Percentiles rank a stretch among this genome's conserved stretches.
These are phyloP conservation scores for Helicoverpa zea DNA, from an alignment of 1,140 invertebrate species.

Conservation along the genomic window DNA sequence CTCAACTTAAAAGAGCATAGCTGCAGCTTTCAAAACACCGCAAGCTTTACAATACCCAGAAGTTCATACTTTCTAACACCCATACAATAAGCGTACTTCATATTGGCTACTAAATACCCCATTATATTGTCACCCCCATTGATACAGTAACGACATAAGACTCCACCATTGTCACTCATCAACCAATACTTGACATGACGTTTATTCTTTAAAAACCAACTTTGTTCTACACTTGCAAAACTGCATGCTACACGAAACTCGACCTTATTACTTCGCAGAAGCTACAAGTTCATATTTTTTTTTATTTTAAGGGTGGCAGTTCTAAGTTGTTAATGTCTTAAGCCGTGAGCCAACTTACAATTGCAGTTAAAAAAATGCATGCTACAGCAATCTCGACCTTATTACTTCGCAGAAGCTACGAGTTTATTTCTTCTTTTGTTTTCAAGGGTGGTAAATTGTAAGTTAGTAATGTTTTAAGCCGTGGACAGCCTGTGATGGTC, in stretches of 20 bases:
- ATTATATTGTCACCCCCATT: constrained; percentile 33
- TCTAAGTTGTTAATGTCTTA: constrained; percentile 6
- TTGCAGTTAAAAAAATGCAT: neutral
- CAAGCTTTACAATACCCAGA: neutral
- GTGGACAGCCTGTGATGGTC: constrained; percentile 40
- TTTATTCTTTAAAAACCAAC: constrained; percentile 37
- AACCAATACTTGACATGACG: constrained; percentile 36
- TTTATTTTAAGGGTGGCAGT: neutral
- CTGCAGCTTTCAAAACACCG: neutral
- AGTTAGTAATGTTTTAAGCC: constrained; percentile 4
- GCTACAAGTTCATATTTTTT: too few relatives aligned
- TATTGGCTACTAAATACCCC: constrained; percentile 38
- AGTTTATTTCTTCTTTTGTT: neutral
- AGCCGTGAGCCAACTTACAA: neutral
- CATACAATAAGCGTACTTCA: constrained; percentile 31
- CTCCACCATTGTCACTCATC: constrained; percentile 44
- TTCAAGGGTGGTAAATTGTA: neutral
- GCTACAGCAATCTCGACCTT: constrained; percentile 5
- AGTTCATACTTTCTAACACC: constrained; percentile 10
- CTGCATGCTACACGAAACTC: neutral
- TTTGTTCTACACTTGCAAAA: constrained; percentile 9
- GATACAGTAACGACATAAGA: constrained; percentile 33
- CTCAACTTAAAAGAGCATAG: neutral
- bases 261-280: constrained; percentile 1
- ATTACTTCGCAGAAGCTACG: neutral